Evolutionary conservation across 1,140 invertebrate genomes (phyloP), one percentile per base, ranked within the genome.

Genomic region (Drosophila mojavensis): DNA sequence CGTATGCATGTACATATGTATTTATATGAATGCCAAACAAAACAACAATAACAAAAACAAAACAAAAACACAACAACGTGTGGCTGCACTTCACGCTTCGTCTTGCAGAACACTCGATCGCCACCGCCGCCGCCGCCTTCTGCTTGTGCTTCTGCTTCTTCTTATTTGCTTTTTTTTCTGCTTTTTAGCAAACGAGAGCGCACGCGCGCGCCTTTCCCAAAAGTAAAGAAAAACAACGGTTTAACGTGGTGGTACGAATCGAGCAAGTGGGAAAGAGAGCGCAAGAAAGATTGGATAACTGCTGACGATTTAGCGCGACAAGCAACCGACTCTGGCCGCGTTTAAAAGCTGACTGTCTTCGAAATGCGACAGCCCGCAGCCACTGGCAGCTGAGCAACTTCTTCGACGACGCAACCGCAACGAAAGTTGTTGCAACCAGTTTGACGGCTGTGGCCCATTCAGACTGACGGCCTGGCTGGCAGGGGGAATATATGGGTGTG

Each of bases 51-150:
- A 71, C 24, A 76, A 81, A 30, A 79, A 70, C 59, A 72, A 75
- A 68, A 64, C 60, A 47, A 67, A 69, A 67, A 77, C 39, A 77
- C 48, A 63, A 43, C 71, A 75, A 56, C 58, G 66, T 61, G 50
- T 47, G 43, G 36, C 65, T 86, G 77, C 77, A 84, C 84, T 88
- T 88, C 84, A 88, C 84, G 84, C 84, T 88, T 39, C 81, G 84
- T 84, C 84, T 88, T 89, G 84, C 84, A 88, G 84, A 88, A 88
- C 84, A 88, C 80, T 75, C 62, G 68, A 68, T 79, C 63, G 61
- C 51, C 65, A 10, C 36, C 3, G 10, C 10, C 36, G 36, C 36
- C 11, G 36, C 10, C 36, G 36, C 33, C 33, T 7, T 2, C 33
- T 5, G 5, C 33, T 33, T 33, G 5, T 33, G 33, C 11, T 39